Percentiles rank a stretch among this genome's conserved stretches.
These are phyloP conservation scores for Lasioglossum lativentre DNA, from an alignment of 2,888 invertebrate species.

Conservation along the genomic window DNA sequence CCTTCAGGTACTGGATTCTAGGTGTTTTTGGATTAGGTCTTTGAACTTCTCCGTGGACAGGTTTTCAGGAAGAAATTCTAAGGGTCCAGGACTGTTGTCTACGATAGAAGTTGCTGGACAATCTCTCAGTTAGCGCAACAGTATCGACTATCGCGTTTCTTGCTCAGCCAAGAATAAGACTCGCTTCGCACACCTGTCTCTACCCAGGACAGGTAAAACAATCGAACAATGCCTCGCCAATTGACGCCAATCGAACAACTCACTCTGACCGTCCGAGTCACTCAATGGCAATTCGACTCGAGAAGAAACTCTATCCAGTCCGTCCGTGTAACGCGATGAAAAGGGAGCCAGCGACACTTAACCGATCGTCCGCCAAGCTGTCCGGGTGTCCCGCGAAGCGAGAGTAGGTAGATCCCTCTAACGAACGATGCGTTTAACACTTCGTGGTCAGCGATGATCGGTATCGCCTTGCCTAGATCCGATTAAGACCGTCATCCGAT, in stretches of 20 bases:
- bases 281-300: neutral
- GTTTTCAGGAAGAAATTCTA: no score
- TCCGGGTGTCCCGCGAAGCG: neutral
- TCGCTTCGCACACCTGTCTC: neutral
- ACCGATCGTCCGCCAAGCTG: neutral
- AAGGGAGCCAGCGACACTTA: neutral
- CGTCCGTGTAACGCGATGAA: constrained; percentile 1
- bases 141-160: no score
- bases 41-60: neutral
- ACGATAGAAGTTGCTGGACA: no score
- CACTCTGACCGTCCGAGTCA: neutral
- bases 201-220: neutral
- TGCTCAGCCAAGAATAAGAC: neutral
- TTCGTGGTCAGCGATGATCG: constrained; percentile 22
- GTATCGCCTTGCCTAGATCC: constrained; percentile 30
- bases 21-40: neutral
- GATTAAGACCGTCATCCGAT: constrained; percentile 50
- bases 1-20: neutral
- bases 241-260: neutral
- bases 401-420: neutral
- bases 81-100: no score
- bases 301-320: neutral
- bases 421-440: neutral
- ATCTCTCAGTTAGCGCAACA: no score
- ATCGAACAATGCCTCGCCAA: neutral